phyloP scores from a whole-genome alignment of 64 coral and sea anemone species.

The Acropora tenuis region DNA sequence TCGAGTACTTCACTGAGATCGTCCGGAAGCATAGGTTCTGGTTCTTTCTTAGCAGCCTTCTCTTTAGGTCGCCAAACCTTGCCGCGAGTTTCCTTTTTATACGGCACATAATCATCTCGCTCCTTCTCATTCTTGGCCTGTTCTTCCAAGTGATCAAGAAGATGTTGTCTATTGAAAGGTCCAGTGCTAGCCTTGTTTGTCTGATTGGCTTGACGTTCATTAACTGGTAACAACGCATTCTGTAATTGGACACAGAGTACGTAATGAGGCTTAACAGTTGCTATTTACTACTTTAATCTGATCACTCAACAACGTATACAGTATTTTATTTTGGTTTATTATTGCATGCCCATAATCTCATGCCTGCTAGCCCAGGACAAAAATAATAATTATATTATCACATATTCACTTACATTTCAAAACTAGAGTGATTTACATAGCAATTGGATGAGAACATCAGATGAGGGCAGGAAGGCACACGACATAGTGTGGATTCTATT shows the following conservation, averaged over 20 bases:
- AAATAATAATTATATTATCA: too few relatives aligned
- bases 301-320: too few relatives aligned
- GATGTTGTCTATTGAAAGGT: constrained; percentile 79
- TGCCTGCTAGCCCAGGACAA: too few relatives aligned
- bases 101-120: constrained; percentile 85
- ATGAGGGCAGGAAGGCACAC: too few relatives aligned
- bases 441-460: too few relatives aligned
- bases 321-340: too few relatives aligned
- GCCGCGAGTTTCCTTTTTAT: constrained; percentile 97
- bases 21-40: constrained; percentile 78
- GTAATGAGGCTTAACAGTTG: too few relatives aligned
- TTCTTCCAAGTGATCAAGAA: constrained; percentile 84
- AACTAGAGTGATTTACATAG: too few relatives aligned
- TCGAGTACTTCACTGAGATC: constrained; percentile 92
- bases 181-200: constrained; percentile 80
- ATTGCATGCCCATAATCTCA: too few relatives aligned
- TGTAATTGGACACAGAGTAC: constrained; percentile 4
- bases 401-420: too few relatives aligned
- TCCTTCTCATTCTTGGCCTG: constrained; percentile 82
- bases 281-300: too few relatives aligned
- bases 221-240: constrained; percentile 83
- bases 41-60: constrained; percentile 50
- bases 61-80: constrained; percentile 91
- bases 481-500: too few relatives aligned
- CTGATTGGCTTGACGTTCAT: constrained; percentile 77